Base-by-base conservation (phyloP, 2,888 invertebrate species). In the Empis livida region DNA sequence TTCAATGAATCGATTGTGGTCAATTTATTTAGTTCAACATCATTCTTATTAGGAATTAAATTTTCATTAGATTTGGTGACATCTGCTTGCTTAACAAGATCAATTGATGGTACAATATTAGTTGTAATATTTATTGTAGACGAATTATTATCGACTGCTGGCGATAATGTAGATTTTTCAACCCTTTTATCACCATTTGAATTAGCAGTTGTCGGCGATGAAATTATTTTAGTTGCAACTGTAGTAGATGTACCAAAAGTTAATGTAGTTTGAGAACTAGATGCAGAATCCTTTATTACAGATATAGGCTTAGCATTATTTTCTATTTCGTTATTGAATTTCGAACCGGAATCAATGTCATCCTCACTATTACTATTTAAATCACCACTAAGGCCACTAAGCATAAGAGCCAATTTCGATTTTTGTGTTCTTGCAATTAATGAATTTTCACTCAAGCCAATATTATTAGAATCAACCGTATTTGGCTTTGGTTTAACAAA, bases 401-500 rank as follows among this genome's bases (percentile, higher is more conserved):
- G 48, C 67, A 68, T 67, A 14, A 68, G 49, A 0, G 67, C 67
- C 32, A 68, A 47, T 53, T 67, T 68, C 0, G 64, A 62, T 53
- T 65, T 63, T 43, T 66, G 62, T 3, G 62, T 64, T 16, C 62
- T 59, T 44, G 63, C 63, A 16, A 67, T 52, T 9, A 59, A 52
- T 2, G 57, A 51, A 49, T 64, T 65, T 45, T 56, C 59, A 1
- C 9, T 27, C 14, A 41, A 27, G 3, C 10, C 14, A 23, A 20
- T 43, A 5, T 49, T 50, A 11, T 51, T 52, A 5, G 50, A 53
- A 9, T 56, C 30, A 0, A 61, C 54, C 23, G 56, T 53, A 6
- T 57, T 55, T 44, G 60, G 59, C 49, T 67, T 67, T 1, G 68
- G 69, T 45, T 64, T 66, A 0, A 68, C 65, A 54, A 68, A 68